A percentile compares a stretch with the other conserved stretches of the same genome.
Evolutionary conservation across 2,797 vertebrate genomes (phyloP).

Genomic region (Iguana delicatissima): DNA sequence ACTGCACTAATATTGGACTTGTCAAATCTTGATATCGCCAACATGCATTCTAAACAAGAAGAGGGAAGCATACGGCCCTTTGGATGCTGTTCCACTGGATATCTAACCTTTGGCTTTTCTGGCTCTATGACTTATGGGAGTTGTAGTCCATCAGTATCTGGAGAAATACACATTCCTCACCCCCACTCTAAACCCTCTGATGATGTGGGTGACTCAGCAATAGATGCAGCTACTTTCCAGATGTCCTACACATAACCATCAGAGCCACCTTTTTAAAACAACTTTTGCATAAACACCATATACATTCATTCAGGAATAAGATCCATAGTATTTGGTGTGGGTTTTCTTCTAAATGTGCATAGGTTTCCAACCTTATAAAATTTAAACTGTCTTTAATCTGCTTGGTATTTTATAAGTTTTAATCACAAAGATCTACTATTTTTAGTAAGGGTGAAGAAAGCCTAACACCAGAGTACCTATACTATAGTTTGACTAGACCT

Average conservation of each 20-base stretch:
- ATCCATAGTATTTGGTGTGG: background rate
- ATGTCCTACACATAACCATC: background rate
- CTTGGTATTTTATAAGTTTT: background rate
- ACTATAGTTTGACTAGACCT: background rate
- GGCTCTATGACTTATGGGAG: background rate
- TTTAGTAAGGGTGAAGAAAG: background rate
- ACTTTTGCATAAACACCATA: background rate
- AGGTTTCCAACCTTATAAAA: background rate
- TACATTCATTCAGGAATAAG: background rate
- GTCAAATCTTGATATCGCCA: background rate
- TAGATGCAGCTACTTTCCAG: background rate
- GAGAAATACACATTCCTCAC: background rate
- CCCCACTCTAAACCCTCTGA: background rate
- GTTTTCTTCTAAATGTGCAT: background rate
- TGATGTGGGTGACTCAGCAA: background rate
- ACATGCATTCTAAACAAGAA: background rate
- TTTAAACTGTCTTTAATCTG: background rate
- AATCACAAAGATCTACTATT: background rate
- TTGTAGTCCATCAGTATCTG: background rate
- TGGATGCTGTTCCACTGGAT: background rate
- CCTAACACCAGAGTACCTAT: background rate
- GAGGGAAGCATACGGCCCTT: background rate
- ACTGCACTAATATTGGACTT: background rate
- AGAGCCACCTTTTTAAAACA: background rate
- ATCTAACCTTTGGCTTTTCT: too few relatives aligned